Evolutionary conservation across 2,797 vertebrate species (phyloP).

Genomic region (Kryptolebias ocellatus): DNA sequence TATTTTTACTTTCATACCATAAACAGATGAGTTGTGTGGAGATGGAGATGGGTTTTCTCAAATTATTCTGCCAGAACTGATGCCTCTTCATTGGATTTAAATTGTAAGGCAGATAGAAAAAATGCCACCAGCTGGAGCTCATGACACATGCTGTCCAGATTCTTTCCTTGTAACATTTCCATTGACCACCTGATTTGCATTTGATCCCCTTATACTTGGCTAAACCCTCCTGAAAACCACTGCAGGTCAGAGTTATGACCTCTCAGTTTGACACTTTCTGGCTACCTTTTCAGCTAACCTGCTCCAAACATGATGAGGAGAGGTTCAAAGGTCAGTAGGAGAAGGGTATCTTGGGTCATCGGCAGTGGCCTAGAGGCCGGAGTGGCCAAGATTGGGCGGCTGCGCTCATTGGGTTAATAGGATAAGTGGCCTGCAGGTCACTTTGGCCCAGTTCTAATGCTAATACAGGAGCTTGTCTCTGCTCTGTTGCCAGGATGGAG

Average conservation of each 20-base stretch:
- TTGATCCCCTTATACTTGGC: slow-evolving; percentile 44
- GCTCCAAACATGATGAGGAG: slow-evolving; percentile 64
- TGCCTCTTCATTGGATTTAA: slow-evolving; percentile 27
- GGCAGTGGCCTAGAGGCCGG: slow-evolving; percentile 41
- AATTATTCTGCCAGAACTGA: not conserved
- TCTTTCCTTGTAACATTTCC: slow-evolving; percentile 41
- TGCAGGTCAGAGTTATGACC: slow-evolving; percentile 59
- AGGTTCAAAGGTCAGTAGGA: slow-evolving; percentile 67
- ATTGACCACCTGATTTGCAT: slow-evolving; percentile 61
- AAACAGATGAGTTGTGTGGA: no score
- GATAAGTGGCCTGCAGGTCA: slow-evolving; percentile 78
- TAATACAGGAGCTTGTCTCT: slow-evolving; percentile 67
- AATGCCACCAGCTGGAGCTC: slow-evolving; percentile 21
- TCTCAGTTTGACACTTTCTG: slow-evolving; percentile 38
- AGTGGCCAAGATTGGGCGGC: slow-evolving; percentile 58
- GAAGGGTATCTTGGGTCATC: slow-evolving; percentile 79
- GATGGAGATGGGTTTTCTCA: no score
- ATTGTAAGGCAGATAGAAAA: slow-evolving; percentile 18
- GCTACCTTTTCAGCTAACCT: slow-evolving; percentile 62
- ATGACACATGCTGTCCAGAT: slow-evolving; percentile 50
- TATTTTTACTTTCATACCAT: not conserved
- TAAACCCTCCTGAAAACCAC: slow-evolving; percentile 39
- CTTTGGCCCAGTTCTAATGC: slow-evolving; percentile 73
- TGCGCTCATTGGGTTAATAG: slow-evolving; percentile 78
- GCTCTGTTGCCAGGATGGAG: slow-evolving; percentile 50